Evolutionary conservation across 1,140 invertebrate genomes (phyloP), one percentile per base, ranked within the genome.

Genomic region (Papilio aristodemus): DNA sequence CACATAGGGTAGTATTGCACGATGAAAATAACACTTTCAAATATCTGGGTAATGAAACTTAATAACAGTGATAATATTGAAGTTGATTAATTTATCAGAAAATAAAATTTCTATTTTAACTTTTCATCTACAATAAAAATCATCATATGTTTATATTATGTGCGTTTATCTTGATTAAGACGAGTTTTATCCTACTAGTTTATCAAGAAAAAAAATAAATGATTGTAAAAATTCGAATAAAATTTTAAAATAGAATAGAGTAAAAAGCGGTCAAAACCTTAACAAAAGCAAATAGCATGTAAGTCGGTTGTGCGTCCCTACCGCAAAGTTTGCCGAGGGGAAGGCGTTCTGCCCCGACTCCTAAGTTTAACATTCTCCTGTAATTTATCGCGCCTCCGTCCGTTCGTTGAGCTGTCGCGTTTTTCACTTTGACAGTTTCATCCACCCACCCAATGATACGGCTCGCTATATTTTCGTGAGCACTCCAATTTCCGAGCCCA

Each of bases 311-410:
- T 50, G 63, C 43, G 63, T 14, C 22, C 63, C 63, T 17, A 69
- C 69, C 39, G 71, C 71, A 63, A 67, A 71, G 68, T 70, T 74
- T 64, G 32, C 11, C 32, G 64, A 58, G 72, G 68, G 60, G 67
- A n/a, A 70, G 54, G 46, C 6, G 39, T 22, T 9, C 50, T 41
- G 54, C 10, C 25, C 71, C 64, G 43, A 58, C 66, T 71, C 67
- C 70, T 46, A 67, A 76, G 73, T 75, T 78, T 77, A 75, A 79
- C 79, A 73, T 77, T 74, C 72, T 77, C 71, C 75, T 76, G 77
- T 78, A 81, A 83, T 83, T 83, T 83, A 81, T 83, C 78, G 74
- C 73, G 39, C 59, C 68, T 59, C 57, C 36, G 67, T 69, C 64
- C 46, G 32, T 54, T 25, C 43, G 54, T 64, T 46, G 68, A 68